Conservation (phyloP, 2,113 vertebrate genomes). For the Myodes glareolus region DNA sequence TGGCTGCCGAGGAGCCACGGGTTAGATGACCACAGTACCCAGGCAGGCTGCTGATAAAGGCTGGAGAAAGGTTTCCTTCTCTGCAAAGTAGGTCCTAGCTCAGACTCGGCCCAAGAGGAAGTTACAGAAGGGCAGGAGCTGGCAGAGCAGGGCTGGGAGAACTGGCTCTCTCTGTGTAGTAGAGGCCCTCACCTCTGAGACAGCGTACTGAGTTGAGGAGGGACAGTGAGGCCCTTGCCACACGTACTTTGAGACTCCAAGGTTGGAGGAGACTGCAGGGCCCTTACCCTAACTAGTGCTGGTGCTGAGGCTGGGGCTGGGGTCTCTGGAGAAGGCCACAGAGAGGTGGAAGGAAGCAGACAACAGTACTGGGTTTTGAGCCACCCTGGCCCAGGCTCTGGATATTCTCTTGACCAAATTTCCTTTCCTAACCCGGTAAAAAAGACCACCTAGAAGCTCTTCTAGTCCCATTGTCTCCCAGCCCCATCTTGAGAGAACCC, state of each 20-base stretch:
- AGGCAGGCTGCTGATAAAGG: neutral
- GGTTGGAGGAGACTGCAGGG: neutral
- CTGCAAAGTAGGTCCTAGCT: no score
- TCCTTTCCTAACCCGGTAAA: neutral
- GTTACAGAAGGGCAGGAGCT: neutral
- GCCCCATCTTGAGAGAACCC: neutral
- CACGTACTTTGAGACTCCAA: neutral
- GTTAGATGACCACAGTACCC: accelerated
- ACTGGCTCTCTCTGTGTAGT: neutral
- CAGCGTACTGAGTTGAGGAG: accelerated
- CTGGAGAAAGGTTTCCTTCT: neutral
- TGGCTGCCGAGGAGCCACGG: neutral
- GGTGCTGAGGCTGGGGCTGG: neutral
- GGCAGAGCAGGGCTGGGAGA: neutral
- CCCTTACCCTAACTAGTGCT: neutral
- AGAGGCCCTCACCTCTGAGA: neutral
- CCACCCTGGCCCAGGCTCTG: neutral
- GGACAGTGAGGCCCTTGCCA: neutral
- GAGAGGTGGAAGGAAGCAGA: neutral
- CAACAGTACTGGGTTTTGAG: neutral
- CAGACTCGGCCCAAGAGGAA: neutral
- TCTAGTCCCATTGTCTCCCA: neutral
- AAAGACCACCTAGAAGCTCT: neutral
- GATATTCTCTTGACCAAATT: neutral
- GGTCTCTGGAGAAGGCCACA: neutral